Conservation (phyloP, 1,140 invertebrate species). For the Lasioglossum albipes region DNA sequence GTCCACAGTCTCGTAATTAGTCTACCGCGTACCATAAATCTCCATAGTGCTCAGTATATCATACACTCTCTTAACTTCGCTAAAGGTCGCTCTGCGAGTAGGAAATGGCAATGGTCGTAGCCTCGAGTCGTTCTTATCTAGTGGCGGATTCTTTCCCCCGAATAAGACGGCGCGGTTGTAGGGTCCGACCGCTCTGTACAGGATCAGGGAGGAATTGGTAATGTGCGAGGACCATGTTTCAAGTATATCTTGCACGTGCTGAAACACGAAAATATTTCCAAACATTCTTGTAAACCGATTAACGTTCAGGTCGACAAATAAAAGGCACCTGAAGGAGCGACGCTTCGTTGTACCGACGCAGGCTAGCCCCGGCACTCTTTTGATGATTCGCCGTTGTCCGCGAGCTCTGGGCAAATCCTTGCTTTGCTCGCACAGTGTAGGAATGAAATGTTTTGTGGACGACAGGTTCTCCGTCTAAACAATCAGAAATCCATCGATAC, state of each 20-base stretch:
- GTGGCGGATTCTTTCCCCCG: slow-evolving; percentile 85
- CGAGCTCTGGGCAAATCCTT: slow-evolving; percentile 88
- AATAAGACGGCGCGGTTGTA: slow-evolving; percentile 88
- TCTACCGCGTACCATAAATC: slow-evolving; percentile 84
- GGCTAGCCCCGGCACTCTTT: slow-evolving; percentile 90
- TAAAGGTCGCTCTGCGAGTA: slow-evolving; percentile 89
- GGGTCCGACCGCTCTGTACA: slow-evolving; percentile 88
- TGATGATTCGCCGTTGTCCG: slow-evolving; percentile 83
- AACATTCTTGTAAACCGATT: neutral
- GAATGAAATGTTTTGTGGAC: slow-evolving; percentile 93
- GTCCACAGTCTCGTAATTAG: no score
- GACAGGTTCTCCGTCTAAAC: slow-evolving; percentile 81
- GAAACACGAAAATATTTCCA: slow-evolving; percentile 59
- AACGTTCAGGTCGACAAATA: neutral
- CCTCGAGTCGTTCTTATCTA: slow-evolving; percentile 84
- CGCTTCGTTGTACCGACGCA: slow-evolving; percentile 90
- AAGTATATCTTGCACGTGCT: slow-evolving; percentile 91
- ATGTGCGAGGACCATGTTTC: slow-evolving; percentile 86
- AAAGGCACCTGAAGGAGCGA: slow-evolving; percentile 83
- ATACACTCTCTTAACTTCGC: slow-evolving; percentile 89
- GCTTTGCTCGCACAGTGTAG: slow-evolving; percentile 91
- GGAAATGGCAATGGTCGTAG: slow-evolving; percentile 90
- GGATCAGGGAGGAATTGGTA: slow-evolving; percentile 86
- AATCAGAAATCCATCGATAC: neutral
- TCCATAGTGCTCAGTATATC: slow-evolving; percentile 86